Conservation (phyloP, 2,113 vertebrate species). For the Poicephalus meyeri region DNA sequence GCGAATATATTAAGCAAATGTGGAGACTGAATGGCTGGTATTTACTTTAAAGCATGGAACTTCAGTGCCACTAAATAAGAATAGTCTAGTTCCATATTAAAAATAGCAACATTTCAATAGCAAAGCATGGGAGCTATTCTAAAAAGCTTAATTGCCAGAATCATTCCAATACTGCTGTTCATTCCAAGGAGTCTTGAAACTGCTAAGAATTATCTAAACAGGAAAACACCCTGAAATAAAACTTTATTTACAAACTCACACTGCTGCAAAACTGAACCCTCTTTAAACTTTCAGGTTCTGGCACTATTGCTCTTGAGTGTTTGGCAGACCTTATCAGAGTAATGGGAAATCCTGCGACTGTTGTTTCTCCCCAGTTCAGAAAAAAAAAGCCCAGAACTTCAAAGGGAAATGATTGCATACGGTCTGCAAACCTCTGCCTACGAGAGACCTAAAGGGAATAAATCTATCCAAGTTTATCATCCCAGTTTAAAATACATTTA, state of each 20-base stretch:
- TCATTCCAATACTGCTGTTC: slow-evolving; percentile 28
- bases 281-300: slow-evolving; percentile 5
- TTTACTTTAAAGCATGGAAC: neutral
- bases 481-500: neutral
- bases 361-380: neutral
- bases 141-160: slow-evolving; percentile 11
- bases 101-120: neutral
- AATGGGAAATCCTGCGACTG: rapidly evolving
- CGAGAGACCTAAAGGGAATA: neutral
- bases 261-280: slow-evolving; percentile 25
- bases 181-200: slow-evolving; percentile 51
- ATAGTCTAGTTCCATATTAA: neutral
- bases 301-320: neutral
- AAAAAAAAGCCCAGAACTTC: neutral
- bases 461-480: neutral
- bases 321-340: neutral
- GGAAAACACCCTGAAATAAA: slow-evolving; percentile 51
- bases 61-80: neutral
- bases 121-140: neutral
- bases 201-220: slow-evolving; percentile 52
- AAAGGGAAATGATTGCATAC: neutral
- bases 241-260: slow-evolving; percentile 60
- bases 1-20: neutral
- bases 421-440: neutral
- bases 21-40: neutral